Base-by-base conservation (phyloP, 1,140 invertebrate species). In the Eupristina koningsbergeri region DNA sequence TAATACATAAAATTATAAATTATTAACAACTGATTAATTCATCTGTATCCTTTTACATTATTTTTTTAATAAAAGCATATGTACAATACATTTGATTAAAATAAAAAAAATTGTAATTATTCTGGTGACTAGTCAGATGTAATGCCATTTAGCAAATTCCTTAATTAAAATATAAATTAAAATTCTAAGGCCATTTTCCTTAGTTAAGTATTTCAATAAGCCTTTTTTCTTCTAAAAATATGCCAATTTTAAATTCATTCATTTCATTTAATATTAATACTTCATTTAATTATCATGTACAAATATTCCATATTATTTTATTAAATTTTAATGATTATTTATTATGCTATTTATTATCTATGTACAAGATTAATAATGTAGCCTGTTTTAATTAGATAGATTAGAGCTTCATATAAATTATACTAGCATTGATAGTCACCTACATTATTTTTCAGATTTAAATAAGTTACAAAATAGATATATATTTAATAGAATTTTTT, bases 51-150 rank as follows among this genome's bases (percentile, higher is more conserved):
- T 45, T 73, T 73, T 73, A 73, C 19, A 71, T 80, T 34, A 64
- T 80, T n/a, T 41, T 31, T 41, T 78, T 61, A 80, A 83, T 34
- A 63, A 69, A 58, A 69, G 36, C 85, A 63, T 81, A 41, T 45
- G 53, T 86, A 31, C 71, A 50, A 34, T n/a, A 50, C 53, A 61
- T 83, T 84, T 74, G 53, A 81, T 84, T 11, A 73, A 29, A 50
- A 50, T 29, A 47, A 47, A 74, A 47, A 31, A 74, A 47, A 74
- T n/a, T n/a, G 15, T 41, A n/a, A 36, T 53, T 61, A 69, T 41
- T 22, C 26, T 19, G 26, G n/a, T 73, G 45, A 41, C 17, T 45
- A 36, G n/a, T 39, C 1, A 47, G 34, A 63, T n/a, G 7, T 47
- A 31, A 29, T 67, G 31, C 34, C 11, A 67, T 67, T 67, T 67